phyloP scores from a whole-genome alignment of 2,113 vertebrate genomes.

The Ammodytes dubius region DNA sequence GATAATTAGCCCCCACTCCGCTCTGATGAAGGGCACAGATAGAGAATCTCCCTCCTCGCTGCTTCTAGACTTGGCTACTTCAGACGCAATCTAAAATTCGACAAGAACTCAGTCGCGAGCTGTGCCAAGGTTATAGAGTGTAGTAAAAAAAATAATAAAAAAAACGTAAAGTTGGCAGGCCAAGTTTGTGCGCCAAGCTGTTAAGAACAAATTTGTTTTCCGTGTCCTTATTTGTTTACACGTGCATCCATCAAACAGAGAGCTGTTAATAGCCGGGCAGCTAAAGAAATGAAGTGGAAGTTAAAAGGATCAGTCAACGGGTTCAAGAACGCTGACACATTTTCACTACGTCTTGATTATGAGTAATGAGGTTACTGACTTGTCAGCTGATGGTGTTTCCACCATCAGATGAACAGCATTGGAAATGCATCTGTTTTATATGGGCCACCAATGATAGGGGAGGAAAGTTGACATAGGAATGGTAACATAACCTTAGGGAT shows the following conservation, averaged over 20 bases:
- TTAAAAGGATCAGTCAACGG: slow-evolving; percentile 28
- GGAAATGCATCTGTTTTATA: neutral
- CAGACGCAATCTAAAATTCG: slow-evolving; percentile 27
- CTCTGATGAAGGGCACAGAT: slow-evolving; percentile 25
- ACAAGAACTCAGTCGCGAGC: slow-evolving; percentile 13
- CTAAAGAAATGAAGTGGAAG: slow-evolving; percentile 42
- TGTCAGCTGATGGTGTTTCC: slow-evolving; percentile 52
- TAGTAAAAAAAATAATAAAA: slow-evolving; percentile 14
- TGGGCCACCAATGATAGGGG: slow-evolving; percentile 12
- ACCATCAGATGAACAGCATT: slow-evolving; percentile 22
- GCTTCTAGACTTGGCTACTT: slow-evolving; percentile 29
- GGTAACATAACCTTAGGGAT: slow-evolving; percentile 1
- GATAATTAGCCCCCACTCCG: slow-evolving; percentile 50
- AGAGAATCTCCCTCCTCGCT: slow-evolving; percentile 27
- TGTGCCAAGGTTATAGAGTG: slow-evolving; percentile 48
- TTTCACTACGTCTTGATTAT: slow-evolving; percentile 32
- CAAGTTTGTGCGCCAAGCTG: slow-evolving; percentile 18
- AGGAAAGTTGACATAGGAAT: slow-evolving; percentile 6
- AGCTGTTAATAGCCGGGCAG: slow-evolving; percentile 16
- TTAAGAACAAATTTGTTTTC: slow-evolving; percentile 51
- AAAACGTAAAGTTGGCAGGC: slow-evolving; percentile 19
- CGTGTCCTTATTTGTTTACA: slow-evolving; percentile 48
- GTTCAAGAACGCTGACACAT: slow-evolving; percentile 49
- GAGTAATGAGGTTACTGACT: slow-evolving; percentile 54
- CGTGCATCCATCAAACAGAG: slow-evolving; percentile 34